Percentiles rank a stretch among this genome's conserved stretches.
These are phyloP conservation scores for Valencia hispanica DNA, from an alignment of 2,797 vertebrate genomes.

Conservation along the genomic window DNA sequence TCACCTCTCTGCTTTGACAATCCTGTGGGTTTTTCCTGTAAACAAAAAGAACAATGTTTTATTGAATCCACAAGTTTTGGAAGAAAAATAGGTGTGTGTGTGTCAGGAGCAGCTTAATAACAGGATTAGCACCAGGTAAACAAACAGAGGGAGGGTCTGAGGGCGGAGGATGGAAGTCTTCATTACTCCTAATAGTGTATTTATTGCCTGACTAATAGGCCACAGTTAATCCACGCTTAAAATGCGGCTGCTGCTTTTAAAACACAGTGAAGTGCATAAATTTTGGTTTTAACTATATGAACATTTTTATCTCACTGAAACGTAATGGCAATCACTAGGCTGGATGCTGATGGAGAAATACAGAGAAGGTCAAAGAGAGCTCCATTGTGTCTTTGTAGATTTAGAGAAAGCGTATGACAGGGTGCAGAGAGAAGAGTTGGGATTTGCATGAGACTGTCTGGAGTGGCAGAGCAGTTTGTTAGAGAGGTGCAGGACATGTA, in stretches of 20 bases:
- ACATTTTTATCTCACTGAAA: slow-evolving; percentile 21
- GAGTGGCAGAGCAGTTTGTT: too few species aligned
- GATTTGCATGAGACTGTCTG: too few species aligned
- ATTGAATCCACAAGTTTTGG: slow-evolving; percentile 33
- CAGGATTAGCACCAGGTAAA: neutral
- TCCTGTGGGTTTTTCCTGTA: slow-evolving; percentile 3
- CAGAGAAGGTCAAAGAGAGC: too few species aligned
- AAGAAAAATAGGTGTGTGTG: slow-evolving; percentile 4
- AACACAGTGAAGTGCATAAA: neutral
- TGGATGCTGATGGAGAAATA: too few species aligned
- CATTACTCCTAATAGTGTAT: slow-evolving; percentile 23
- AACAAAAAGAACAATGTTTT: slow-evolving; percentile 43
- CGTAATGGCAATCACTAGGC: slow-evolving; percentile 12
- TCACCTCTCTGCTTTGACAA: slow-evolving; percentile 18
- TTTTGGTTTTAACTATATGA: slow-evolving; percentile 24
- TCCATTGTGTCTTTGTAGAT: too few species aligned
- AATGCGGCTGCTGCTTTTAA: neutral
- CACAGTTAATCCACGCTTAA: slow-evolving; percentile 20
- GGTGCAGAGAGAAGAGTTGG: too few species aligned
- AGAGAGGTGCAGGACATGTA: too few species aligned
- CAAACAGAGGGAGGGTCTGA: neutral
- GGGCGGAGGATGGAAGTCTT: neutral
- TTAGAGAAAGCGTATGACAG: too few species aligned
- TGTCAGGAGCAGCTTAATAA: slow-evolving; percentile 26
- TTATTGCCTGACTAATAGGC: neutral